A percentile compares a stretch with the other conserved stretches of the same genome.
phyloP scores from a whole-genome alignment of 2,797 vertebrate species.

The Hippocampus kuda region DNA sequence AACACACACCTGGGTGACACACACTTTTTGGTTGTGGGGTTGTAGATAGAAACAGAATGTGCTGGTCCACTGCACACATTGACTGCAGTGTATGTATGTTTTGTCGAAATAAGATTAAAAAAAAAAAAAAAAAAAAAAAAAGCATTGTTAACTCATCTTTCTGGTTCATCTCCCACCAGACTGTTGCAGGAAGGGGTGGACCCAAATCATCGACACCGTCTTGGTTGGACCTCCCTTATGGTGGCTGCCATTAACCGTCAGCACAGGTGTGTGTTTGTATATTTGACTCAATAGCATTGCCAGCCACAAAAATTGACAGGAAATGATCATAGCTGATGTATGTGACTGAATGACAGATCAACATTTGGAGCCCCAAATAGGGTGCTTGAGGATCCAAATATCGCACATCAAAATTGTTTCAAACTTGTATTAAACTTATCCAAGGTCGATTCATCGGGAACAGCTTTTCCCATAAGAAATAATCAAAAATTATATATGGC shows the following conservation, averaged over 20 bases:
- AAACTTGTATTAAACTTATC: too few relatives aligned
- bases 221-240: conserved; percentile 94
- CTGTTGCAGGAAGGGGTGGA: conserved; percentile 74
- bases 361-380: background rate
- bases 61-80: background rate
- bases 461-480: too few relatives aligned
- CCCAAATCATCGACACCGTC: conserved; percentile 77
- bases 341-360: background rate
- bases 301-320: background rate
- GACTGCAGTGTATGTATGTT: too few relatives aligned
- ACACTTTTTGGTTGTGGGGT: conserved; percentile 13
- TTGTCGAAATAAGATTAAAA: background rate
- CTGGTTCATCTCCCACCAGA: conserved; percentile 55
- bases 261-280: conserved; percentile 65
- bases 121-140: background rate
- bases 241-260: conserved; percentile 86
- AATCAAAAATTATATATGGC: too few relatives aligned
- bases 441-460: too few relatives aligned
- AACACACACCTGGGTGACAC: conserved; percentile 49
- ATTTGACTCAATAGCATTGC: background rate
- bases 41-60: conserved; percentile 17
- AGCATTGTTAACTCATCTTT: background rate
- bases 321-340: background rate
- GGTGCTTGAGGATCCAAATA: background rate
- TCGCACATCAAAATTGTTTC: too few relatives aligned